Conservation (phyloP, 2,888 invertebrate species). For the Muscina levida region DNA sequence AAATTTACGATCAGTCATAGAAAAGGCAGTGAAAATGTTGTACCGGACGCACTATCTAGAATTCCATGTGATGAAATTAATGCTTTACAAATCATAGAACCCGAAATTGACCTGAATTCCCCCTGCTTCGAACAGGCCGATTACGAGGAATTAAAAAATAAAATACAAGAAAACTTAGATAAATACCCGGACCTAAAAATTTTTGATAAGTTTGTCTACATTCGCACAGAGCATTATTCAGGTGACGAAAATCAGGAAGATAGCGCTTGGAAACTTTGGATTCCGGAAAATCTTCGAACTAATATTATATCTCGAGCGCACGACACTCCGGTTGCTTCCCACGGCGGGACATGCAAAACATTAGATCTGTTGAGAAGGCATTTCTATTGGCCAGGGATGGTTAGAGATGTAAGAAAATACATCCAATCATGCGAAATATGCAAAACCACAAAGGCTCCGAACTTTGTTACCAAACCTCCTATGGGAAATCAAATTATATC, state of each 20-base stretch:
- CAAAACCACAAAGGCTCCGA: neutral
- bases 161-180: neutral
- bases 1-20: constrained; percentile 18
- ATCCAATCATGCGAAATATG: no score
- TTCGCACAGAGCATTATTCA: neutral
- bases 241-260: no score
- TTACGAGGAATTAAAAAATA: neutral
- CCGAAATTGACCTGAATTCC: no score
- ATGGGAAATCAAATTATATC: neutral
- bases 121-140: no score
- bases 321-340: neutral
- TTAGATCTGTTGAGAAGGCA: no score
- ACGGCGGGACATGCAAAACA: constrained; percentile 11
- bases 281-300: neutral
- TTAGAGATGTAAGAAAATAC: no score
- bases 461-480: neutral
- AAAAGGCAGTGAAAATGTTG: constrained; percentile 1
- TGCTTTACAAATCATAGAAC: no score
- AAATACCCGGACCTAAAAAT: neutral
- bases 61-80: no score
- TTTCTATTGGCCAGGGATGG: no score
- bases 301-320: neutral
- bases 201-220: neutral
- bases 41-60: constrained; percentile 8
- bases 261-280: constrained; percentile 10